Base-by-base conservation (phyloP, 2,888 invertebrate genomes). In the Ophioninae sp. region DNA sequence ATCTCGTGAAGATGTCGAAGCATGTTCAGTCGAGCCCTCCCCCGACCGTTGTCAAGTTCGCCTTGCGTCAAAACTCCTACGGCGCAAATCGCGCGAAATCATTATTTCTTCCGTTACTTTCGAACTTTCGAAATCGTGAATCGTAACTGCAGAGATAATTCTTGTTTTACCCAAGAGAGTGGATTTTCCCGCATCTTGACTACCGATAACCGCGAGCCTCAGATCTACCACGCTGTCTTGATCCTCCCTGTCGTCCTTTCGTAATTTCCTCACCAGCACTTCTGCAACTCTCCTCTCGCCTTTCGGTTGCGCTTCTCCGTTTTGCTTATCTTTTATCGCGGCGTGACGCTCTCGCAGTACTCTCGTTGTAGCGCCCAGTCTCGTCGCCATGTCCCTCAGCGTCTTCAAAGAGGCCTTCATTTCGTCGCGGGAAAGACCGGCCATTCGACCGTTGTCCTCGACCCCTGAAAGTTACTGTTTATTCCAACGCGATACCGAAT, bases 111-210 rank as follows among this genome's bases (percentile, higher is more conserved):
- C 13, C 13, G 13, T 17, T 13, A 13, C 51, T 51, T 17, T 51
- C 51, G 2, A 51, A 0, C 51, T 17, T 17, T 6, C 44, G 10
- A 2, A 13, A 6, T 59, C 59, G 8, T 1, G 22, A 6, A 22
- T 59, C 0, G 20, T 13, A 20, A 6, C 5, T 13, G 22, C 59
- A 20, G 22, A 20, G 8, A 59, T 17, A 2, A 30, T 7, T 30
- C 64, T 59, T 37, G 3, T 79, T 80, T 87, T 87, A 92, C 93
- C 93, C 44, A 99, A 94, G 51, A 99, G 94, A 0, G 99, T 99
- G 7, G 98, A 98, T 92, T 99, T 99, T n/a, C 99, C 99, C 1
- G 98, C 98, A 93, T 99, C 98, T 87, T 98, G 98, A 87, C 97
- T 97, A 0, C 99, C 99, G 92, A 99, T 95, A 51, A 99, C 98